phyloP scores from a whole-genome alignment of 2,113 vertebrate genomes.

The Thalassoma bifasciatum region DNA sequence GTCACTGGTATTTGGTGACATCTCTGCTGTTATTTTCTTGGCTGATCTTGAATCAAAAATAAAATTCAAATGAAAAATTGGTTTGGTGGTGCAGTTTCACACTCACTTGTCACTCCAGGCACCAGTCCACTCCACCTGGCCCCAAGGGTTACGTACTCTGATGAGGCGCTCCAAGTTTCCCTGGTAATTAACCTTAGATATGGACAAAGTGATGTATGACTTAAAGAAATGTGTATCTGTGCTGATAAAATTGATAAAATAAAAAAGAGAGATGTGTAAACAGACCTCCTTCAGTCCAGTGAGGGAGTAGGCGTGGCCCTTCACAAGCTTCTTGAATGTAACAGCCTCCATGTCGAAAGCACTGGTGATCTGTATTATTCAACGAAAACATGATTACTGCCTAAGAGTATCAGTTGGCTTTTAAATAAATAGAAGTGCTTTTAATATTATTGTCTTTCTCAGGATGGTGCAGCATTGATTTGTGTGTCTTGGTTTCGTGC shows the following conservation, averaged over 20 bases:
- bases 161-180: slow-evolving; percentile 86
- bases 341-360: slow-evolving; percentile 89
- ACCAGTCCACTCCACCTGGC: slow-evolving; percentile 95
- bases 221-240: not conserved
- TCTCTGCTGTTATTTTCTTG: too few relatives aligned
- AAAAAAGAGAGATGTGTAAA: slow-evolving; percentile 42
- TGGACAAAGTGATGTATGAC: not conserved
- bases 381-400: not conserved
- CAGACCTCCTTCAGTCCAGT: slow-evolving; percentile 90
- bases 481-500: not conserved
- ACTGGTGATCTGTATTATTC: slow-evolving; percentile 87
- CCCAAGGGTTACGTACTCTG: slow-evolving; percentile 94
- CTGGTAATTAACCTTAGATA: slow-evolving; percentile 84
- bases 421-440: slow-evolving; percentile 13
- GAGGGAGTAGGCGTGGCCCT: slow-evolving; percentile 94
- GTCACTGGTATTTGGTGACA: too few relatives aligned
- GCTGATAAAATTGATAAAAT: not conserved
- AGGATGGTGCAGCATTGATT: slow-evolving; percentile 8
- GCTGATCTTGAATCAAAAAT: too few relatives aligned
- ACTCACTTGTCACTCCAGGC: slow-evolving; percentile 96
- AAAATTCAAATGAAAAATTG: too few relatives aligned
- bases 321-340: slow-evolving; percentile 93
- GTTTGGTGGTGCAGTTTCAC: too few relatives aligned
- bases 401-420: not conserved
- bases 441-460: slow-evolving; percentile 1